Evolutionary conservation across 53 echinoderm and acorn worm genomes (phyloP).

Genomic region (Paelopatides confundens): DNA sequence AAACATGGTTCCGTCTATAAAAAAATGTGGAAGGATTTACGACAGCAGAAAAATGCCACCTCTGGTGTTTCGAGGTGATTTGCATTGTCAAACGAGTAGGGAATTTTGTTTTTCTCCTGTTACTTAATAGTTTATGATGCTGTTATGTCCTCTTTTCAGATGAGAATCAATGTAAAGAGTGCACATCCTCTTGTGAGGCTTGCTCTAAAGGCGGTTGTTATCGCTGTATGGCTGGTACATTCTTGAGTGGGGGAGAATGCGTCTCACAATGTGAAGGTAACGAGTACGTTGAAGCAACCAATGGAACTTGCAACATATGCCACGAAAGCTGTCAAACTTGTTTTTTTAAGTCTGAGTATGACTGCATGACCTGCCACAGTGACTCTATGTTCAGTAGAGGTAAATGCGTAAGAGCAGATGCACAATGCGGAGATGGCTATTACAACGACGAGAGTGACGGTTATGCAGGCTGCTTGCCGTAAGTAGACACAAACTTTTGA

Average conservation of each 20-base stretch:
- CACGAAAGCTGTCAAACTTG: slow-evolving; percentile 57
- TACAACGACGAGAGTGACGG: slow-evolving; percentile 43
- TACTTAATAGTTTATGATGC: no score
- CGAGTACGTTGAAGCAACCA: slow-evolving; percentile 60
- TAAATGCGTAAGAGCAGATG: slow-evolving; percentile 37
- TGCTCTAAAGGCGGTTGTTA: slow-evolving; percentile 63
- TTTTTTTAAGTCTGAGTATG: slow-evolving; percentile 45
- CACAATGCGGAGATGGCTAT: slow-evolving; percentile 54
- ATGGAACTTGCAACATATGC: slow-evolving; percentile 58
- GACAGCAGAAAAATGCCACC: no score
- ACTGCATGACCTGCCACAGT: slow-evolving; percentile 71
- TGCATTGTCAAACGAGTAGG: no score
- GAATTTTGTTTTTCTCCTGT: no score
- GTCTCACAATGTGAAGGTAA: slow-evolving; percentile 50
- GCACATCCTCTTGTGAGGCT: slow-evolving; percentile 55
- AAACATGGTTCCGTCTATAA: no score
- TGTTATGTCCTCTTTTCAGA: neutral
- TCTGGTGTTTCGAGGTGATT: no score
- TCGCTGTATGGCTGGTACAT: slow-evolving; percentile 50
- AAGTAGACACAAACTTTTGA: neutral
- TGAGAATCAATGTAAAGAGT: slow-evolving; percentile 47
- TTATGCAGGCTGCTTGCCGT: neutral
- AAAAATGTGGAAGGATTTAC: no score
- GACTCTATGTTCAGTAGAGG: slow-evolving; percentile 61
- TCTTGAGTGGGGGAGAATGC: slow-evolving; percentile 60